Evolutionary conservation across 2,888 invertebrate species (phyloP), one percentile per base, ranked within the genome.

Genomic region (Trypoxylon attenuatum): DNA sequence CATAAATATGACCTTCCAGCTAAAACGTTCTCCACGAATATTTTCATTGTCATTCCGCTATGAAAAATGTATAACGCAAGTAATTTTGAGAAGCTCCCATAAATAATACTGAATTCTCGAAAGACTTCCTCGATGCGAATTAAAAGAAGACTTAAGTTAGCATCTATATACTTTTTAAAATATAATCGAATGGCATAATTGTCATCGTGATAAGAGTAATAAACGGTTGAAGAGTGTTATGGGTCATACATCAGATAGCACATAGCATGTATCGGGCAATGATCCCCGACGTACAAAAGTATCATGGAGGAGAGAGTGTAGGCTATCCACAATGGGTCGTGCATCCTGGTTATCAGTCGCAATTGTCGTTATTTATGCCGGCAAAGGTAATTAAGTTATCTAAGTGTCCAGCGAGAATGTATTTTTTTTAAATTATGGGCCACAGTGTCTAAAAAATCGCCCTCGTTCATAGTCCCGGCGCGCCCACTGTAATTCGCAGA

Each of bases 321-420:
- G 38, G 55, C 42, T 49, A 50, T 43, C 52, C 60, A 60, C 59
- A 66, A 61, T 62, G 69, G 55, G 60, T 55, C 72, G 62, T 62
- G 66, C 64, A 67, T 68, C 57, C 49, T 64, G 65, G 65, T 71
- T 76, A 76, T 76, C 76, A 43, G 58, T 42, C 52, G 62, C 67
- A 70, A 76, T 76, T 76, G 68, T 61, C 67, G 76, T 76, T 76
- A 76, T 76, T 76, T 76, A 76, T 71, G 73, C 60, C 49, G 58
- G 60, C 63, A 42, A 69, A 61, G 66, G 76, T 76, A 76, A 76
- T 76, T 76, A 76, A 76, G 68, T 76, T 76, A 76, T 76, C 76
- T 76, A 59, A 63, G 61, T 57, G 65, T 58, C 54, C 60, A 45
- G 62, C 45, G 61, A 41, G 65, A 55, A 68, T 60, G 70, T 68